phyloP scores from a whole-genome alignment of 53 echinoderm and acorn worm species.

The Holothuria leucospilota region DNA sequence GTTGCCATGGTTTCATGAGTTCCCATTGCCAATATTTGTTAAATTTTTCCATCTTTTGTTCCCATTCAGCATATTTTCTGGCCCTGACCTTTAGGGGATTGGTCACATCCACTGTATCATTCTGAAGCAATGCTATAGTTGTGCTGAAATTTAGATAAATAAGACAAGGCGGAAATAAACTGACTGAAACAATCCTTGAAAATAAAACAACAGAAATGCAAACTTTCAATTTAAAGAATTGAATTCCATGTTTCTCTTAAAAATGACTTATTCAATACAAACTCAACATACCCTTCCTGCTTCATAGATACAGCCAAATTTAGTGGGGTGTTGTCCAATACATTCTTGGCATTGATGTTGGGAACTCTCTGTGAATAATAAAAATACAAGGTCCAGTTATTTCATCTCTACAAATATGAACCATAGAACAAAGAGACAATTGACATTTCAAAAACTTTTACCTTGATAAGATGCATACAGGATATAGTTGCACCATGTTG shows the following conservation, averaged over 20 bases:
- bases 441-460: conserved; percentile 2
- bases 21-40: conserved; percentile 88
- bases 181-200: too few species aligned
- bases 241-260: too few species aligned
- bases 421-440: background rate
- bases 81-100: conserved; percentile 48
- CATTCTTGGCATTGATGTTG: conserved; percentile 82
- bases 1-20: conserved; percentile 64
- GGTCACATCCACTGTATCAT: conserved; percentile 36
- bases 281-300: conserved; percentile 39
- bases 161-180: too few species aligned
- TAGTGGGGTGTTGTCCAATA: conserved; percentile 86
- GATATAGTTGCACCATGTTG: conserved; percentile 91
- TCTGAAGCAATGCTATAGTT: conserved; percentile 46
- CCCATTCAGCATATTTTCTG: conserved; percentile 56
- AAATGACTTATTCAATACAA: too few species aligned
- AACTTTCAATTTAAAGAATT: too few species aligned
- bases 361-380: conserved; percentile 65
- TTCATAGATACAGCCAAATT: conserved; percentile 74
- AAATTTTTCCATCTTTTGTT: conserved; percentile 57
- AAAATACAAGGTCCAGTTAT: background rate
- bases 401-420: too few species aligned
- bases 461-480: conserved; percentile 85
- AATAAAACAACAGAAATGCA: too few species aligned
- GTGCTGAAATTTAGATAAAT: conserved; percentile 11